phyloP scores from a whole-genome alignment of 2,888 invertebrate species.

The Drosophila nr. fundita region DNA sequence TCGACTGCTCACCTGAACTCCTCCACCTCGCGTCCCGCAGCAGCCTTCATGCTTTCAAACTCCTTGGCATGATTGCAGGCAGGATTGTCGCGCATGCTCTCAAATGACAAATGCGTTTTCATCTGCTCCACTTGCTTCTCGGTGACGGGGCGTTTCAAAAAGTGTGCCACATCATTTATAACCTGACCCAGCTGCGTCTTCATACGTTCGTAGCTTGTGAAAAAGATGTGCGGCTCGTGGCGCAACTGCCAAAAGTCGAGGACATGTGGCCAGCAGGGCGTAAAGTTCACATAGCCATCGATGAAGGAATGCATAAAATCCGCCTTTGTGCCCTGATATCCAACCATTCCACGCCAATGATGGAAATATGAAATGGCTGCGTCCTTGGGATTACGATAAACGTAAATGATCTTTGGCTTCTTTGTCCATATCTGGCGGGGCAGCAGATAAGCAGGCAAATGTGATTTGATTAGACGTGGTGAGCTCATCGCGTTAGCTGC shows the following conservation, averaged over 20 bases:
- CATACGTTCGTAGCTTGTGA: conserved; percentile 83
- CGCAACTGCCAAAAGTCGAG: conserved; percentile 83
- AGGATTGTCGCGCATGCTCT: conserved; percentile 83
- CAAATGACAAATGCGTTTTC: conserved; percentile 81
- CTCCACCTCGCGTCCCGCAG: conserved; percentile 79
- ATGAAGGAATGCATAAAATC: conserved; percentile 82
- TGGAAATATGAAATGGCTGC: conserved; percentile 93
- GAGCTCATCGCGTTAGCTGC: conserved; percentile 72
- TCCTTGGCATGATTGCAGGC: conserved; percentile 82
- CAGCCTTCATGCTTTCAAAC: conserved; percentile 82
- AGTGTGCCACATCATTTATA: conserved; percentile 73
- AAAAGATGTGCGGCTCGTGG: conserved; percentile 75
- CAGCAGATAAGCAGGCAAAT: conserved; percentile 81
- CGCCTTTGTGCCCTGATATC: conserved; percentile 79
- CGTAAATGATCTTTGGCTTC: conserved; percentile 88
- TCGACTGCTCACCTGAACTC: conserved; percentile 76
- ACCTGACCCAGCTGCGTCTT: conserved; percentile 74
- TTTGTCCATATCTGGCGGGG: conserved; percentile 82
- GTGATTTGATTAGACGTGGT: conserved; percentile 82
- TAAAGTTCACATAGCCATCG: conserved; percentile 80
- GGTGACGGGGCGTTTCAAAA: conserved; percentile 63
- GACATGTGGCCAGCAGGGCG: conserved; percentile 83
- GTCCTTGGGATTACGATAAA: conserved; percentile 94
- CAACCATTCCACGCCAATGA: conserved; percentile 84
- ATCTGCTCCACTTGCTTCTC: conserved; percentile 66